Evolutionary conservation across 2,888 invertebrate genomes (phyloP).

Genomic region (Ophion ventricosus): DNA sequence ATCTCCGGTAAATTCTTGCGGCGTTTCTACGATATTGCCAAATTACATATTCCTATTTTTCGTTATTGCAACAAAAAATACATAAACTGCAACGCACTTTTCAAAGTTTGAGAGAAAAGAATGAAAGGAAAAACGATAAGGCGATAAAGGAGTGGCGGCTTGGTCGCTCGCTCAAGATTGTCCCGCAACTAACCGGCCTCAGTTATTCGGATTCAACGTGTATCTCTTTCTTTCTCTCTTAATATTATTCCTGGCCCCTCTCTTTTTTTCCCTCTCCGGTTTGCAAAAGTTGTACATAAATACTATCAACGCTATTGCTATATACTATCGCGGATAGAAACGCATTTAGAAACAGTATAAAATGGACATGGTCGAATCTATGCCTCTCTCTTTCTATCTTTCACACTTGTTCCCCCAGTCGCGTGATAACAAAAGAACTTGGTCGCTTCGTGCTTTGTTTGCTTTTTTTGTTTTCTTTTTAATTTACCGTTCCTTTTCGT

Average conservation of each 20-base stretch:
- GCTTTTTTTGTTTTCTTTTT: slow-evolving; percentile 61
- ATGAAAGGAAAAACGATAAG: slow-evolving; percentile 6
- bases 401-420: slow-evolving; percentile 32
- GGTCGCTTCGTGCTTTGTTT: slow-evolving; percentile 36
- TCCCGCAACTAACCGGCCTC: slow-evolving; percentile 25
- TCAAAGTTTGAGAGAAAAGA: slow-evolving; percentile 1
- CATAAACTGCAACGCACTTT: slow-evolving; percentile 9
- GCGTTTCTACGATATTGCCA: slow-evolving; percentile 5
- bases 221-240: slow-evolving; percentile 1
- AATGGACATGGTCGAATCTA: slow-evolving; percentile 77
- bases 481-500: slow-evolving; percentile 27
- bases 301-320: slow-evolving; percentile 80
- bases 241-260: slow-evolving; percentile 15
- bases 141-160: slow-evolving; percentile 2
- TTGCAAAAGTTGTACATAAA: slow-evolving; percentile 75
- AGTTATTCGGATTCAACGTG: slow-evolving; percentile 11
- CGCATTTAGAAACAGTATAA: slow-evolving; percentile 82
- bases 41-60: neutral
- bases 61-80: slow-evolving; percentile 8
- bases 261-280: slow-evolving; percentile 29
- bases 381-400: slow-evolving; percentile 56
- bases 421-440: slow-evolving; percentile 42
- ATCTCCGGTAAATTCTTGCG: neutral
- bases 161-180: slow-evolving; percentile 32
- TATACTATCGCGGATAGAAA: slow-evolving; percentile 80